A percentile compares a stretch with the other conserved stretches of the same genome.
These are phyloP conservation scores for Nipponacmea schrenckii DNA, from an alignment of 2,888 invertebrate species.

Conservation along the genomic window DNA sequence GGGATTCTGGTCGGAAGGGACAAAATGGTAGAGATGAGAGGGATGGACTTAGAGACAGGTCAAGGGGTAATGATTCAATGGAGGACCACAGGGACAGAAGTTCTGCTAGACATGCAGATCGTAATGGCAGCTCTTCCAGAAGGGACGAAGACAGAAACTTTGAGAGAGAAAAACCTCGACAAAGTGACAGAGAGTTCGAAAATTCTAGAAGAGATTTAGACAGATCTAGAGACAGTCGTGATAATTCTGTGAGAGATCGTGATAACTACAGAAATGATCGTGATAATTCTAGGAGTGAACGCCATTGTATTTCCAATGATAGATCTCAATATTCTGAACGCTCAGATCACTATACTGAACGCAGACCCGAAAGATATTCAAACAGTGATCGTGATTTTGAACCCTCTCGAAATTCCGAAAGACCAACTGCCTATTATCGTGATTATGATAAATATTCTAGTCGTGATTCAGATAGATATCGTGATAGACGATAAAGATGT, in stretches of 20 bases:
- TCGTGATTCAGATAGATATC: not conserved
- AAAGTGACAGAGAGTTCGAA: not conserved
- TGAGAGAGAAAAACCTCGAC: not conserved
- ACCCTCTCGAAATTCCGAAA: not conserved
- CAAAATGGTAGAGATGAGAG: not conserved
- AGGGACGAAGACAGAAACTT: not conserved
- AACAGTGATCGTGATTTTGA: not conserved
- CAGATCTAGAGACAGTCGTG: not conserved
- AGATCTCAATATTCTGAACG: conserved; percentile 3
- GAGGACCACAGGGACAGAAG: conserved; percentile 4
- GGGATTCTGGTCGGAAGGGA: not conserved
- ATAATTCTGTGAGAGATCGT: not conserved
- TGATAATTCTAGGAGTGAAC: not conserved
- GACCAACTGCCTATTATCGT: not conserved
- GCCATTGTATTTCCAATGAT: not conserved
- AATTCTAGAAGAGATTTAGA: not conserved
- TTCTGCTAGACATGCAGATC: conserved; percentile 7
- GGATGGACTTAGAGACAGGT: no score
- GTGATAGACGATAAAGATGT: not conserved
- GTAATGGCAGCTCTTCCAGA: not conserved
- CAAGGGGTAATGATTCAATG: not conserved
- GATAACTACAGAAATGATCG: not conserved
- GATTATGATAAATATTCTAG: not conserved
- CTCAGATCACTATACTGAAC: not conserved
- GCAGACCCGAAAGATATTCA: not conserved